Evolutionary conservation across 2,797 vertebrate genomes (phyloP).

Genomic region (Anguilla megastoma): DNA sequence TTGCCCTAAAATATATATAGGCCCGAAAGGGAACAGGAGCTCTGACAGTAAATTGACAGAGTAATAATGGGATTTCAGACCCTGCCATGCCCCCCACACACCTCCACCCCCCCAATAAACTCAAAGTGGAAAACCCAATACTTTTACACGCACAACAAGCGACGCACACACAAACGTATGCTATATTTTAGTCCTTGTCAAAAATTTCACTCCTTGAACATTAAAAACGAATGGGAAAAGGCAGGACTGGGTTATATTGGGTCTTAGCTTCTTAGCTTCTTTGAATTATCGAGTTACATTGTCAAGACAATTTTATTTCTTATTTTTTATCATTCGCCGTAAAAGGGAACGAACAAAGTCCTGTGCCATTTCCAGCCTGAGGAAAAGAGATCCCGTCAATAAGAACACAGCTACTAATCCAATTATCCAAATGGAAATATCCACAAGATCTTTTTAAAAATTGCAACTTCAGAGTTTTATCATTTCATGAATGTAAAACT

Average conservation of each 20-base stretch:
- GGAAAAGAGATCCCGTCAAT: slow-evolving; percentile 31
- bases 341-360: slow-evolving; percentile 24
- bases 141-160: background rate
- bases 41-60: slow-evolving; percentile 22
- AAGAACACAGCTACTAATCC: slow-evolving; percentile 16
- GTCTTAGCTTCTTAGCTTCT: background rate
- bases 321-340: slow-evolving; percentile 14
- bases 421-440: background rate
- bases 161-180: background rate
- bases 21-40: background rate
- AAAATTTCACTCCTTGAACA: background rate
- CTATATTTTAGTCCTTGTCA: background rate
- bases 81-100: background rate
- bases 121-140: background rate
- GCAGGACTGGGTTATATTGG: background rate
- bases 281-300: slow-evolving; percentile 9
- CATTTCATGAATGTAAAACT: slow-evolving; percentile 15
- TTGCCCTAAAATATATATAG: slow-evolving; percentile 24
- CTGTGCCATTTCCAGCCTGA: background rate
- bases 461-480: slow-evolving; percentile 10
- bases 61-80: slow-evolving; percentile 4
- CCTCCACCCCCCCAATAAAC: background rate
- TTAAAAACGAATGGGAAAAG: background rate
- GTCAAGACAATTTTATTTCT: slow-evolving; percentile 9
- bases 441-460: slow-evolving; percentile 3